These are phyloP conservation scores for Paralichthys olivaceus DNA, from an alignment of 2,113 vertebrate genomes.

Conservation along the genomic window DNA sequence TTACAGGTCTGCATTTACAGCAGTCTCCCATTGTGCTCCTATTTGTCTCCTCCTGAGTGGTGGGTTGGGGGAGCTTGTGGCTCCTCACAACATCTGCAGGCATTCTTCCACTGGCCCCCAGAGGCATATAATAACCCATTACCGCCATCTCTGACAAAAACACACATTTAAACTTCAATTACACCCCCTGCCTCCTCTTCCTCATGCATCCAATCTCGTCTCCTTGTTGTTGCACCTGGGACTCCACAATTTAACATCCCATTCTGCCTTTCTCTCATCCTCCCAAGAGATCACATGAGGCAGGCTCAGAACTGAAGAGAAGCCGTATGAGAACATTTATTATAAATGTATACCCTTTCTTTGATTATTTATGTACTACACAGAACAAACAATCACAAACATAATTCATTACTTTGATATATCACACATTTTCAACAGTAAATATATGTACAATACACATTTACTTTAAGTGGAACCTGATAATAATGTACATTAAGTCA, in stretches of 20 bases:
- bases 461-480: not conserved
- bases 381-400: slow-evolving; percentile 10
- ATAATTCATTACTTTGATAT: slow-evolving; percentile 4
- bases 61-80: slow-evolving; percentile 33
- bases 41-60: slow-evolving; percentile 76
- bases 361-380: not conserved
- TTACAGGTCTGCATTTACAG: slow-evolving; percentile 73
- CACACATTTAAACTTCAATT: slow-evolving; percentile 82
- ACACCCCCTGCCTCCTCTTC: slow-evolving; percentile 76
- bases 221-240: slow-evolving; percentile 33
- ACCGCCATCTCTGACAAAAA: slow-evolving; percentile 79
- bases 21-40: slow-evolving; percentile 69
- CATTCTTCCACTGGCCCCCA: slow-evolving; percentile 65
- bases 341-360: slow-evolving; percentile 13
- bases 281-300: slow-evolving; percentile 35
- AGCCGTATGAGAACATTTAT: slow-evolving; percentile 24
- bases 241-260: slow-evolving; percentile 43
- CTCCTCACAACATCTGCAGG: slow-evolving; percentile 76
- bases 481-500: not conserved
- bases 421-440: not conserved
- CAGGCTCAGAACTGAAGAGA: slow-evolving; percentile 22
- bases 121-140: slow-evolving; percentile 81
- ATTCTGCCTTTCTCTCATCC: slow-evolving; percentile 13
- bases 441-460: not conserved
- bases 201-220: slow-evolving; percentile 61